A percentile compares a stretch with the other conserved stretches of the same genome.
Evolutionary conservation across 1,140 invertebrate species (phyloP).

Genomic region (Heliconius hewitsoni): DNA sequence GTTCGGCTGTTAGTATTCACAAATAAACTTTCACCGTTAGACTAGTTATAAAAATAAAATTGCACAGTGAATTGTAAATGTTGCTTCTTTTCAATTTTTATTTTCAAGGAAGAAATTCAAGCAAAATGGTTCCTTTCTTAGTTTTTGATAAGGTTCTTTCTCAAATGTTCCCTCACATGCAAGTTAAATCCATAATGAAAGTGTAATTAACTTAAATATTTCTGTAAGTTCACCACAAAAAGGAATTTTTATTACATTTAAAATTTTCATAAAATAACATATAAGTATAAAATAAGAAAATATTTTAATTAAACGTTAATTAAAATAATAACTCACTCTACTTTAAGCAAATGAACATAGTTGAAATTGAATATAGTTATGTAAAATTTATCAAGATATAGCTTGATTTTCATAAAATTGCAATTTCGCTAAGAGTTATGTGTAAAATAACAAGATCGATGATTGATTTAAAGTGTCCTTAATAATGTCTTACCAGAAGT

Average conservation of each 20-base stretch:
- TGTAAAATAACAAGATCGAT: not conserved
- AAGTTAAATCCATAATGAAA: no score
- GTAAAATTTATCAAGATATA: not conserved
- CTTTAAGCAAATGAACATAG: not conserved
- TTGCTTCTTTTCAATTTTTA: not conserved
- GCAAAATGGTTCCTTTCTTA: not conserved
- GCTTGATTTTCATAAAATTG: not conserved
- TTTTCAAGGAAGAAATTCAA: not conserved
- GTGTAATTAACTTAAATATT: no score
- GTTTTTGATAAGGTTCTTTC: not conserved
- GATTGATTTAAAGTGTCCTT: not conserved
- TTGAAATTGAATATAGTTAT: not conserved
- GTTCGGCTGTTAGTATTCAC: conserved; percentile 59
- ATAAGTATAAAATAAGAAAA: no score
- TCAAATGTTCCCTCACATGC: no score
- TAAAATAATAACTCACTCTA: not conserved
- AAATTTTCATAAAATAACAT: no score
- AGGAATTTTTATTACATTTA: no score
- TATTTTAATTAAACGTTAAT: no score
- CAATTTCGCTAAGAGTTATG: not conserved
- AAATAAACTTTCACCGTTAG: conserved; percentile 64
- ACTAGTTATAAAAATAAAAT: conserved; percentile 37
- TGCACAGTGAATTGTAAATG: not conserved
- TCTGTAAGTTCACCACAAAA: no score
- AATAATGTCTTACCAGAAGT: not conserved